phyloP scores from a whole-genome alignment of 2,113 vertebrate species.

The Urocynchramus pylzowi region DNA sequence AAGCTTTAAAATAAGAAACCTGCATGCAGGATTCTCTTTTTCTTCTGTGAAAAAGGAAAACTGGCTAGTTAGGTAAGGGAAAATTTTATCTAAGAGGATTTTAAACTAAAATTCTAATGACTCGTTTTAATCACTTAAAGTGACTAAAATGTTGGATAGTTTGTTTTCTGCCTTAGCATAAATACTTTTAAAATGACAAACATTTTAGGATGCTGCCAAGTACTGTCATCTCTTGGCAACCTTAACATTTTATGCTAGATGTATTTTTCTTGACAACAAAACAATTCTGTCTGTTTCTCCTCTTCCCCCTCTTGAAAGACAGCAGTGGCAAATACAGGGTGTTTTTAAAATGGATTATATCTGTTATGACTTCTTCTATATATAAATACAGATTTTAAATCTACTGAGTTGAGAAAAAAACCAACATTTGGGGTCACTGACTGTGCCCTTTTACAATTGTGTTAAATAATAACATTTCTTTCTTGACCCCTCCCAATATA shows the following conservation, averaged over 20 bases:
- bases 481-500: slow-evolving; percentile 8
- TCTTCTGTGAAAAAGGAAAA: background rate
- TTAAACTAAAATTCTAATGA: slow-evolving; percentile 64
- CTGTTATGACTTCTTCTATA: slow-evolving; percentile 35
- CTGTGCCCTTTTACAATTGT: background rate
- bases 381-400: slow-evolving; percentile 46
- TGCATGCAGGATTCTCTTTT: background rate
- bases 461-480: slow-evolving; percentile 19
- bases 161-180: slow-evolving; percentile 88
- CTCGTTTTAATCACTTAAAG: slow-evolving; percentile 67
- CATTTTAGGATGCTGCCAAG: slow-evolving; percentile 85
- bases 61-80: slow-evolving; percentile 11
- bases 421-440: background rate
- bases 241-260: slow-evolving; percentile 72
- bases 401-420: background rate
- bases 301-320: slow-evolving; percentile 50
- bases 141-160: slow-evolving; percentile 78
- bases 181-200: slow-evolving; percentile 97
- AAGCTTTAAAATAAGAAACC: slow-evolving; percentile 24
- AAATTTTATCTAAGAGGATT: slow-evolving; percentile 46
- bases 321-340: slow-evolving; percentile 57
- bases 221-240: slow-evolving; percentile 85
- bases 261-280: slow-evolving; percentile 80
- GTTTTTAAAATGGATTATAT: slow-evolving; percentile 47
- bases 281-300: slow-evolving; percentile 58